phyloP scores from a whole-genome alignment of 2,797 vertebrate species.

The Sebastes vulpes region DNA sequence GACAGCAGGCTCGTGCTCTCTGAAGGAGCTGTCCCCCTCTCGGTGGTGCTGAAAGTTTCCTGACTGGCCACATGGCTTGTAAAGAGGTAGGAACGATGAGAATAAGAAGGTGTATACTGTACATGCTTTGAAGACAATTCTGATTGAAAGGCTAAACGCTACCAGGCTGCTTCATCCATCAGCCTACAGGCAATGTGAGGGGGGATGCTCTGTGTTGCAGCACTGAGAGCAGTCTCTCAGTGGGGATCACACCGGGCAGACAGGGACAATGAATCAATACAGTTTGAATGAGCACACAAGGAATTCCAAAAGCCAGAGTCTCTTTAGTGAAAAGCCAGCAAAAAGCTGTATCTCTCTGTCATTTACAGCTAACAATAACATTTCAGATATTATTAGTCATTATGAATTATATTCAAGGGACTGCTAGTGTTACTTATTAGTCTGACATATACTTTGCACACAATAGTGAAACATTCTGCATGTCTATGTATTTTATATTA shows the following conservation, averaged over 20 bases:
- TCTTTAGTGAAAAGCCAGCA: background rate
- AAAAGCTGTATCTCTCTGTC: background rate
- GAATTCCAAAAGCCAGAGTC: background rate
- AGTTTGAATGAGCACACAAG: constrained; percentile 23
- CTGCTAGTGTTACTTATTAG: background rate
- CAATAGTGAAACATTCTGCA: background rate
- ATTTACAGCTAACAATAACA: background rate
- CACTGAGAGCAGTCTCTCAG: constrained; percentile 27
- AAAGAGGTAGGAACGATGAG: background rate
- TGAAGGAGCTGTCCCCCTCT: constrained; percentile 72
- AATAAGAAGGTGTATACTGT: background rate
- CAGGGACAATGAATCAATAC: constrained; percentile 28
- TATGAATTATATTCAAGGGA: background rate
- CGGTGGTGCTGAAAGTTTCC: constrained; percentile 85
- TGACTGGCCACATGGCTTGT: constrained; percentile 32
- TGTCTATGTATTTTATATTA: background rate
- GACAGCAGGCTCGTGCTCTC: constrained; percentile 31
- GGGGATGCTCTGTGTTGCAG: background rate
- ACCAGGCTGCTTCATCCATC: background rate
- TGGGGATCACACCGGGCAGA: constrained; percentile 28
- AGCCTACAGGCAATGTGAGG: background rate
- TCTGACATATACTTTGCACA: background rate
- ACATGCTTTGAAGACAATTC: background rate
- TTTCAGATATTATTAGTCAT: background rate
- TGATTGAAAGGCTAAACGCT: background rate